Evolutionary conservation across 2,888 invertebrate species (phyloP), one percentile per base, ranked within the genome.

Genomic region (Leptogaster cylindrica): DNA sequence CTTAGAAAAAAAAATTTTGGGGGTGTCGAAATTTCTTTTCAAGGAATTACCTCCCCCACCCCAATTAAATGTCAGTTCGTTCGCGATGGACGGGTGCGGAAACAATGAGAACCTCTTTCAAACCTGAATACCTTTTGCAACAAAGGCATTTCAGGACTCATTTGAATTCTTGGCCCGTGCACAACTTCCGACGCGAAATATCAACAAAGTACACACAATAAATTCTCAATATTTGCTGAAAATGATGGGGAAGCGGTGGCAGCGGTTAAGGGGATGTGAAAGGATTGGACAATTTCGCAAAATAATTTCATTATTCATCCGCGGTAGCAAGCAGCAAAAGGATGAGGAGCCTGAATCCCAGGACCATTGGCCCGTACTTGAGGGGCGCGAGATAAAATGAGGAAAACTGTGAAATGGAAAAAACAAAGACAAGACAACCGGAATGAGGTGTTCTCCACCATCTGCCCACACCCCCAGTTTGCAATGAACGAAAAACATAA

Each of bases 291-390:
- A 48, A 64, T 48, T 64, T 64, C 31, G 48, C 48, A 64, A 48
- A 48, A 48, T 64, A 64, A 64, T 64, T 64, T 64, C 48, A 64
- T 64, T 64, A 64, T 64, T 64, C 64, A 64, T 64, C 48, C 64
- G 64, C 33, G 64, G 64, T 64, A 44, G 61, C 28, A 61, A 64
- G 14, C 31, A 52, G 23, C n/a, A 25, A 25, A 25, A 48, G 48
- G 25, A 1, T 3, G 8, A 12, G 23, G 10, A n/a, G 14, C 41
- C 28, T 16, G 14, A 28, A 16, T 16, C n/a, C 36, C 36, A 33
- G 33, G 55, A 48, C 31, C n/a, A 44, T 14, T 33, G 31, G 16
- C 31, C 46, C 14, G 8, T 31, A 33, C 48, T 31, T 33, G 23
- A 33, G 64, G 48, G 33, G 33, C 23, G 1, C 23, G 14, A 12